Conservation (phyloP, 2,888 invertebrate genomes). For the Drosophila austrosaltans region DNA sequence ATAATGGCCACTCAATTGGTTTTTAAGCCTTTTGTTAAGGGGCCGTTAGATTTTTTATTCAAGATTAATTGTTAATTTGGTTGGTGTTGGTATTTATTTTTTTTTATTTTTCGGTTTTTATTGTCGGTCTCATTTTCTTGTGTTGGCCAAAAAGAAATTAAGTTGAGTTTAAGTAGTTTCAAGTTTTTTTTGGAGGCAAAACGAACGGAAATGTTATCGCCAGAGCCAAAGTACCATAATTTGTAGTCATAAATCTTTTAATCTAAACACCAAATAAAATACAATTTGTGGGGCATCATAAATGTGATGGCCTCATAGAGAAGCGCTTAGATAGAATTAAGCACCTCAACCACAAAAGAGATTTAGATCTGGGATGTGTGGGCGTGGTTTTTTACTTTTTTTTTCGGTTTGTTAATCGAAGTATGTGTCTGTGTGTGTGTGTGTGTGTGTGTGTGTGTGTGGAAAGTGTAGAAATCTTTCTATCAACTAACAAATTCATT, state of each 20-base stretch:
- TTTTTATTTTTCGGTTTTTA: conserved; percentile 46
- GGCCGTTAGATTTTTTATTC: conserved; percentile 71
- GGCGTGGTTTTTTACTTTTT: neutral
- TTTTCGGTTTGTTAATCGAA: no score
- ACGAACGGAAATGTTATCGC: conserved; percentile 78
- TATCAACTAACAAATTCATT: conserved; percentile 1
- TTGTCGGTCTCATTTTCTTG: conserved; percentile 64
- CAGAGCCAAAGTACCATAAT: conserved; percentile 74
- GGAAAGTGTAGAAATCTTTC: neutral
- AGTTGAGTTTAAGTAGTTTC: conserved; percentile 68
- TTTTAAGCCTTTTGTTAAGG: conserved; percentile 48
- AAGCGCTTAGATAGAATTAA: conserved; percentile 1
- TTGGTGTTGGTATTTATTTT: conserved; percentile 1
- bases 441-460: no score
- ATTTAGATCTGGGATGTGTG: conserved; percentile 1
- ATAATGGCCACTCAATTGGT: conserved; percentile 73
- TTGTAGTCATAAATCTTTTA: conserved; percentile 78
- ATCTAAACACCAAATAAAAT: conserved; percentile 76
- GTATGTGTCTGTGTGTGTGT: no score
- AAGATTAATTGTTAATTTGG: conserved; percentile 71
- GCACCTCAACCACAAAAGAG: neutral
- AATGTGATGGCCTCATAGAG: conserved; percentile 33
- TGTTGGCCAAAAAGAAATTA: conserved; percentile 56
- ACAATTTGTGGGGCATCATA: conserved; percentile 53
- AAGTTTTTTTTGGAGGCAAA: conserved; percentile 15